Evolutionary conservation across 1,140 invertebrate genomes (phyloP).

Genomic region (Bombus sylvicola): DNA sequence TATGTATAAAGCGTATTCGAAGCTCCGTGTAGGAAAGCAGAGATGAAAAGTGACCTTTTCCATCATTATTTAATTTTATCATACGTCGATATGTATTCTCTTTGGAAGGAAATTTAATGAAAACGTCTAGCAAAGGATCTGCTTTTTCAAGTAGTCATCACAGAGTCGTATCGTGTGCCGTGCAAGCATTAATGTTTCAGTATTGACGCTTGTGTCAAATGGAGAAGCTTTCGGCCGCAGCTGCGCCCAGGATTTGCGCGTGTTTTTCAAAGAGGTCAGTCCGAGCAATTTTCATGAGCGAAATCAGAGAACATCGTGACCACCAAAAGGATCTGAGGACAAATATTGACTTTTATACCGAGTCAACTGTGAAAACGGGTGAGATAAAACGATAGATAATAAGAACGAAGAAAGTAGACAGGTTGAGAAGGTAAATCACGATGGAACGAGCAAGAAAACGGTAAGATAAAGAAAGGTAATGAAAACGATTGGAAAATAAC

Average conservation of each 20-base stretch:
- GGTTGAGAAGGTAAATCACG: constrained; percentile 41
- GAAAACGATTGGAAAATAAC: not conserved
- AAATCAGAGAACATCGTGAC: constrained; percentile 69
- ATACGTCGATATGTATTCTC: not conserved
- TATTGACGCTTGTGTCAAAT: constrained; percentile 31
- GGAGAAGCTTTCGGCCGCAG: not conserved
- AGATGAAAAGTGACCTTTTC: not conserved
- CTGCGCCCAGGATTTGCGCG: not conserved
- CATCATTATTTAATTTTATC: not conserved
- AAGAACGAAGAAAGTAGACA: constrained; percentile 29
- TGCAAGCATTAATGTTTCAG: constrained; percentile 22
- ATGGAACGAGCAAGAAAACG: constrained; percentile 16
- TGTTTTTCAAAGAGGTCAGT: constrained; percentile 47
- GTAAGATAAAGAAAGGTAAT: not conserved
- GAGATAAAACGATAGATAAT: constrained; percentile 59
- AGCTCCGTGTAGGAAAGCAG: no score
- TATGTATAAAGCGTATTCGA: no score
- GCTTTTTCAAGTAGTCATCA: not conserved
- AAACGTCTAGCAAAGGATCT: not conserved
- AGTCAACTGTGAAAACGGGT: constrained; percentile 35
- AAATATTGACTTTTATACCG: constrained; percentile 75
- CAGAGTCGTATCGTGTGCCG: not conserved
- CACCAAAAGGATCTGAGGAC: constrained; percentile 58
- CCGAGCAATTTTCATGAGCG: constrained; percentile 65
- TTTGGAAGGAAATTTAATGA: not conserved